Conservation (phyloP, 2,113 vertebrate genomes). For the Mohoua ochrocephala region DNA sequence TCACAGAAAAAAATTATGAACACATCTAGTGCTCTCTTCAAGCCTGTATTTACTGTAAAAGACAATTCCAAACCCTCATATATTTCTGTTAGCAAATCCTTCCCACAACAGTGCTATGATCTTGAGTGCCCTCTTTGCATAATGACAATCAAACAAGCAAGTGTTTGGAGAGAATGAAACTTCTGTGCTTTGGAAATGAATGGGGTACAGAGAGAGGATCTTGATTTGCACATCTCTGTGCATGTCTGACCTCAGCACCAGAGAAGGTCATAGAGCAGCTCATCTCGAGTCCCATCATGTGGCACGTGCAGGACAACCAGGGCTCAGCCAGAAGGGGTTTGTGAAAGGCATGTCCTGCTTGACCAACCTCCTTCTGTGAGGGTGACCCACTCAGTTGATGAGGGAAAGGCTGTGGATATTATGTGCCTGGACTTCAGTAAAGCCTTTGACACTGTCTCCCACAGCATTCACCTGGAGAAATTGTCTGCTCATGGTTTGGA, state of each 20-base stretch:
- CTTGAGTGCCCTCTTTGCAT: background rate
- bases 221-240: background rate
- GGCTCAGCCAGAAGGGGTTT: background rate
- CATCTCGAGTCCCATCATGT: accelerated
- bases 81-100: background rate
- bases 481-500: background rate
- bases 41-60: background rate
- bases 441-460: background rate
- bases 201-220: background rate
- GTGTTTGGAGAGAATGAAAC: background rate
- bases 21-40: background rate
- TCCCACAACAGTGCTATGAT: background rate
- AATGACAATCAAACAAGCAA: background rate
- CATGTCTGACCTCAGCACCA: background rate
- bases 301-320: background rate
- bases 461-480: background rate
- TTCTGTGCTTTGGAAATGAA: background rate
- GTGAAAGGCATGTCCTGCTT: background rate
- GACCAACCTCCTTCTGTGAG: background rate
- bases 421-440: background rate
- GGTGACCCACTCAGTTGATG: no score
- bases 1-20: background rate
- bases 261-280: background rate
- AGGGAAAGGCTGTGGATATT: background rate
- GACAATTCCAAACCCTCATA: background rate